Evolutionary conservation across 2,888 invertebrate species (phyloP), one percentile per base, ranked within the genome.

Genomic region (Cyrtodaria siliqua): DNA sequence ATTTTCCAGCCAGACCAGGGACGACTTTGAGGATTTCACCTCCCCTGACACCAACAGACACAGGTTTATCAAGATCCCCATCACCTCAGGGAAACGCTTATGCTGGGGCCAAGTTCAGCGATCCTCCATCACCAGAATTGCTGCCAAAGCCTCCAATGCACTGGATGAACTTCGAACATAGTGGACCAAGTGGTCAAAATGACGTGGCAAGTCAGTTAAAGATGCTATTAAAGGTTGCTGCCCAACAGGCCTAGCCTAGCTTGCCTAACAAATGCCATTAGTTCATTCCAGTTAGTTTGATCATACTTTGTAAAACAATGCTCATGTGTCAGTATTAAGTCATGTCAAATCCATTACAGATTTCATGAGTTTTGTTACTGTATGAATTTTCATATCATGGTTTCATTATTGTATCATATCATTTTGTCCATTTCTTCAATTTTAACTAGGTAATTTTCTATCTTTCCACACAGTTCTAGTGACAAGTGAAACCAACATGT

Each of bases 71-170:
- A 27, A 55, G 81, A 53, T 78, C 81, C n/a, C 78, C 72, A 53
- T 81, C 81, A 18, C 81, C 81, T 33, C 69, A 69, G 49, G 81
- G 68, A 23, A 72, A 55, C 77, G 87, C 88, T 50, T 93, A 93
- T 79, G 96, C 96, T 82, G 96, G 95, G 91, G 96, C 96, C 92
- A 96, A 96, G 93, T 97, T 96, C 94, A 96, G 96, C 90, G 96
- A 96, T 86, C 96, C 97, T 66, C 97, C 97, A 60, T 95, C 96
- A 70, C 96, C 97, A 52, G 95, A 95, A 86, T 95, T 95, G 81
- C 94, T 97, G 90, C 97, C 97, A 73, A 96, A 95, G 92, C 97
- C 97, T 87, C 97, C 97, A 73, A 95, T 95, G 83, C 96, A 96
- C 93, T 97, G 97, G 97, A 95, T 95, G 93, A 73, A 49, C 24